phyloP scores from a whole-genome alignment of 2,113 vertebrate genomes.

The Riparia riparia region DNA sequence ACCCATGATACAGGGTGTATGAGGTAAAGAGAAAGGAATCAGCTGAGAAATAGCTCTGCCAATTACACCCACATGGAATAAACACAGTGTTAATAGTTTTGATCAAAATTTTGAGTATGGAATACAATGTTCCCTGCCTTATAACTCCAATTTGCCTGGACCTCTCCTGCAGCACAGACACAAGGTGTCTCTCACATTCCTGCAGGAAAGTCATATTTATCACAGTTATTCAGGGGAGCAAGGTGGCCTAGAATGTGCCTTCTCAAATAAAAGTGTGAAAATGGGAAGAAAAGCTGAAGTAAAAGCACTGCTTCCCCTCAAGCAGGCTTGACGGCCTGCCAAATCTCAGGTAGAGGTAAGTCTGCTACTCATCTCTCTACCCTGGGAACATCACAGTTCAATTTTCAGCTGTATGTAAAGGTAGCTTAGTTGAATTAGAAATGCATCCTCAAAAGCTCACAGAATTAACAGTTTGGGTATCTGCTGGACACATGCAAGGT shows the following conservation, averaged over 20 bases:
- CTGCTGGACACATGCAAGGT: neutral
- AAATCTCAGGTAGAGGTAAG: neutral
- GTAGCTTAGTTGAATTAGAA: neutral
- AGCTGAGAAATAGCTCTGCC: neutral
- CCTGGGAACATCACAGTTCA: neutral
- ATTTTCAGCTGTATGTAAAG: accelerated
- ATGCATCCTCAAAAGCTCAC: neutral
- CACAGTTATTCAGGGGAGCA: neutral
- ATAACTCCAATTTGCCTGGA: neutral
- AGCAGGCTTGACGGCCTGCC: neutral
- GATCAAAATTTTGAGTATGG: neutral
- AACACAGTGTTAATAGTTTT: neutral
- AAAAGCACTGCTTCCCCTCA: neutral
- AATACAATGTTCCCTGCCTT: neutral
- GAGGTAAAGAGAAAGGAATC: neutral
- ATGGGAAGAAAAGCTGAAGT: neutral
- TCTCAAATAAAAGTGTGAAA: neutral
- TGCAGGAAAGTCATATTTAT: neutral
- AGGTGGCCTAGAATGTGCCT: neutral
- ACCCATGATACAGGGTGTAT: neutral
- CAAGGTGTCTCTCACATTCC: neutral
- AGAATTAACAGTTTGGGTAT: neutral
- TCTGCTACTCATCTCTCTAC: neutral
- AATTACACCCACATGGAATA: neutral
- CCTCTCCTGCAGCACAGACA: neutral